Evolutionary conservation across 2,113 vertebrate genomes (phyloP).

Genomic region (Cyprinodon variegatus): DNA sequence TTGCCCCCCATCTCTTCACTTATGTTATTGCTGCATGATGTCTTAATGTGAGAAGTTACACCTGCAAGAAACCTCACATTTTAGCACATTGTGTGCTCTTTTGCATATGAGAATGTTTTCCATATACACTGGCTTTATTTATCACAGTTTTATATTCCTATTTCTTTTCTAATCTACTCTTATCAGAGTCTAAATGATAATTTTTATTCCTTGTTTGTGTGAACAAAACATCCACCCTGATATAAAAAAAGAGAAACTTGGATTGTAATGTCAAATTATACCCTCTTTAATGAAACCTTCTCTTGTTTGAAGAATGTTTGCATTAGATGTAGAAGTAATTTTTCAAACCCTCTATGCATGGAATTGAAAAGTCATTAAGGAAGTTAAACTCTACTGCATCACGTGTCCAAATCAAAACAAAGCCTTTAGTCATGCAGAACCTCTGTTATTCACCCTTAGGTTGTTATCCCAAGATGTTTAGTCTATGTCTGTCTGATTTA

Average conservation of each 20-base stretch:
- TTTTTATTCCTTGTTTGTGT: no score
- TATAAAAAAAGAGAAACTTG: no score
- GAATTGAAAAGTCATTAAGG: neutral
- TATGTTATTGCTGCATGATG: neutral
- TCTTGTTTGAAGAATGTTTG: neutral
- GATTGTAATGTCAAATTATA: no score
- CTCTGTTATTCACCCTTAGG: constrained; percentile 17
- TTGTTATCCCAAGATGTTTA: constrained; percentile 71
- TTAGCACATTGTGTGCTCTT: neutral
- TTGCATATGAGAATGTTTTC: no score
- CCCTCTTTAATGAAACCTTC: no score
- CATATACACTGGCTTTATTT: neutral
- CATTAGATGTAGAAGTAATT: neutral
- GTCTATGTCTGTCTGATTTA: constrained; percentile 66
- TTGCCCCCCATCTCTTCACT: neutral
- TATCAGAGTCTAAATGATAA: no score
- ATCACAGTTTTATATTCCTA: neutral
- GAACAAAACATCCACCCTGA: no score
- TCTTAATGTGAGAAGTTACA: neutral
- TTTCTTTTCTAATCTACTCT: no score
- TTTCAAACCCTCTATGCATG: neutral
- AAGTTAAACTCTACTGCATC: constrained; percentile 15
- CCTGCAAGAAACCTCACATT: neutral
- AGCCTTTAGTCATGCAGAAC: constrained; percentile 44
- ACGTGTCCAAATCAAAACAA: constrained; percentile 31